Evolutionary conservation across 2,113 vertebrate genomes (phyloP), one percentile per base, ranked within the genome.

Genomic region (Brachypteracias leptosomus): DNA sequence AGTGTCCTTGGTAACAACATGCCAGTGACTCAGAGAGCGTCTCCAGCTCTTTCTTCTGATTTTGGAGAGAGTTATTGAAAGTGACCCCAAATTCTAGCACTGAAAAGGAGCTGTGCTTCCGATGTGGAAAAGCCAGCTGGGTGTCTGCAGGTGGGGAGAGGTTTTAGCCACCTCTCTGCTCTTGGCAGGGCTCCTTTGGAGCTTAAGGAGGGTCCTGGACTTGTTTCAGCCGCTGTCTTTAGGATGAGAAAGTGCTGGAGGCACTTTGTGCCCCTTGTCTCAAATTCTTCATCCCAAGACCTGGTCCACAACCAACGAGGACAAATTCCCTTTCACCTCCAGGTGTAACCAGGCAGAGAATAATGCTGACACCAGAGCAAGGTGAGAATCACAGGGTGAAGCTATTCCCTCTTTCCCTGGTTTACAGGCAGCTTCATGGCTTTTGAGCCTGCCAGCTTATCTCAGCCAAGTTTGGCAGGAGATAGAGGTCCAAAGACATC

Each of bases 1-100:
- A 96, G 89, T 91, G 92, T 97, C 96, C 95, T 95, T 97, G 95
- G 94, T 97, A 96, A 97, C 96, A 97, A 95, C 90, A 95, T 77
- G 82, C 63, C 92, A 93, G 65, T 97, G 96, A 96, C 85, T 96
- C 95, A 96, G 93, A 94, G 81, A 87, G 49, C 1, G 0, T 70
- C 95, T 87, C 62, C 4, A 22, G 72, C 79, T 94, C 73, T 82
- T 85, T 70, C 80, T 77, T 68, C 73, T 93, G 73, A 15, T 75
- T 91, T 87, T 89, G 63, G 58, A 92, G 90, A 0, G 2, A 78
- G 42, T 42, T 85, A 42, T 52, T 92, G 88, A 76, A 89, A 94
- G 86, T 95, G 89, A 93, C 93, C 93, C 92, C 89, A 40, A 85
- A 89, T 82, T 86, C 65, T 20, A 81, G 51, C 61, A 3, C 61